phyloP scores from a whole-genome alignment of 2,113 vertebrate genomes.

The Caretta caretta region DNA sequence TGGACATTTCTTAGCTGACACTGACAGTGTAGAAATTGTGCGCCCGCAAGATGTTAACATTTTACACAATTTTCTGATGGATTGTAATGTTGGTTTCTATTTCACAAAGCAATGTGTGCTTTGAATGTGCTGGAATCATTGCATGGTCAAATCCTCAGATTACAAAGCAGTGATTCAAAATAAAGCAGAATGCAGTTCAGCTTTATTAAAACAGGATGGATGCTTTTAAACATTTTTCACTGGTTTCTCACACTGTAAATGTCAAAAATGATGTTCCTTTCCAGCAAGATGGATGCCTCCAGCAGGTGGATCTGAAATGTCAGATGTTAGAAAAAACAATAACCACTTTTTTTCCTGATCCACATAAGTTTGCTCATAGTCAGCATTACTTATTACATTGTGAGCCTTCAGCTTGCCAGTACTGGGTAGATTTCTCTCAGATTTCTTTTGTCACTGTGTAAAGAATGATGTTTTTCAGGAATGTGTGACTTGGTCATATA shows the following conservation, averaged over 20 bases:
- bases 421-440: background rate
- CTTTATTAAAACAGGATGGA: background rate
- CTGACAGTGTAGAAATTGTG: background rate
- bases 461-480: background rate
- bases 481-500: slow-evolving; percentile 5
- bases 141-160: background rate
- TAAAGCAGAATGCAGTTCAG: background rate
- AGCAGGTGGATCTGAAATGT: background rate
- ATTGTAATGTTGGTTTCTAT: background rate
- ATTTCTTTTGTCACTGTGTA: background rate
- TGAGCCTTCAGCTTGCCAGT: background rate
- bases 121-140: background rate
- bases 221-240: background rate
- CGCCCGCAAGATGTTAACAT: background rate
- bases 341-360: background rate
- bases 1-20: background rate
- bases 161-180: background rate
- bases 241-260: background rate
- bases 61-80: background rate
- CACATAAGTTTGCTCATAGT: background rate
- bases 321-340: background rate
- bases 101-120: background rate
- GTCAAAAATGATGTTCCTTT: background rate
- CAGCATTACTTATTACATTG: background rate
- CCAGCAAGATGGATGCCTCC: background rate